These are phyloP conservation scores for Machaerirhynchus nigripectus DNA, from an alignment of 2,113 vertebrate genomes.

Conservation along the genomic window DNA sequence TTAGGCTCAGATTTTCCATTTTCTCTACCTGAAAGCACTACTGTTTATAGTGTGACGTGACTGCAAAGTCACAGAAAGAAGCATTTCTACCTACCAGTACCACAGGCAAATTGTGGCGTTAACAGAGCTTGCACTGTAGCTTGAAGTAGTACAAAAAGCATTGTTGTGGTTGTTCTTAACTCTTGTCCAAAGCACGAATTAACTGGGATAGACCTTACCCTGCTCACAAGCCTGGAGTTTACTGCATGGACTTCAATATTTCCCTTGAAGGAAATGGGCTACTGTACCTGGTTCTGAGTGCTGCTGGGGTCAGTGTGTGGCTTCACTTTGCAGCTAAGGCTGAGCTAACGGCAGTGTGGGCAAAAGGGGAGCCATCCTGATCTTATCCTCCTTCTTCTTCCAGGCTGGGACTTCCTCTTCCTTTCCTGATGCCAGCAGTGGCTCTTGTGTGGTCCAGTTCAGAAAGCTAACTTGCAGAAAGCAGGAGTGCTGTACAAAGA, in stretches of 20 bases:
- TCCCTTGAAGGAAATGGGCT: not conserved
- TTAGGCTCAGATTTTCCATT: not conserved
- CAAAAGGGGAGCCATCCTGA: constrained; percentile 20
- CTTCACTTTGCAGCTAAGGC: not conserved
- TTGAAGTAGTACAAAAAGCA: not conserved
- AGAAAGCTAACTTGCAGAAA: constrained; percentile 50
- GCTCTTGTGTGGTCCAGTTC: constrained; percentile 39
- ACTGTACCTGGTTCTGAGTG: not conserved
- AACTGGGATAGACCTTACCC: not conserved
- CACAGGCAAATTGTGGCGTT: not conserved
- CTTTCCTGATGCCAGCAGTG: constrained; percentile 23
- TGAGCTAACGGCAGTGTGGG: not conserved
- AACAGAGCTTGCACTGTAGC: not conserved
- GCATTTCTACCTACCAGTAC: not conserved
- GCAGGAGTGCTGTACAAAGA: constrained; percentile 19
- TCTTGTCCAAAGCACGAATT: not conserved
- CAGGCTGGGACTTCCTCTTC: constrained; percentile 43
- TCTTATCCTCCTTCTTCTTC: constrained; percentile 61
- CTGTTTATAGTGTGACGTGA: not conserved
- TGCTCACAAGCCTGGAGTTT: not conserved
- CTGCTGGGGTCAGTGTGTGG: not conserved
- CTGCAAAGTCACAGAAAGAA: not conserved
- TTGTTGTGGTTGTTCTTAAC: not conserved
- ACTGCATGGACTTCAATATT: not conserved
- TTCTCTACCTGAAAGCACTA: not conserved